Evolutionary conservation across 2,113 vertebrate species (phyloP).

Genomic region (Poeciliopsis occidentalis): DNA sequence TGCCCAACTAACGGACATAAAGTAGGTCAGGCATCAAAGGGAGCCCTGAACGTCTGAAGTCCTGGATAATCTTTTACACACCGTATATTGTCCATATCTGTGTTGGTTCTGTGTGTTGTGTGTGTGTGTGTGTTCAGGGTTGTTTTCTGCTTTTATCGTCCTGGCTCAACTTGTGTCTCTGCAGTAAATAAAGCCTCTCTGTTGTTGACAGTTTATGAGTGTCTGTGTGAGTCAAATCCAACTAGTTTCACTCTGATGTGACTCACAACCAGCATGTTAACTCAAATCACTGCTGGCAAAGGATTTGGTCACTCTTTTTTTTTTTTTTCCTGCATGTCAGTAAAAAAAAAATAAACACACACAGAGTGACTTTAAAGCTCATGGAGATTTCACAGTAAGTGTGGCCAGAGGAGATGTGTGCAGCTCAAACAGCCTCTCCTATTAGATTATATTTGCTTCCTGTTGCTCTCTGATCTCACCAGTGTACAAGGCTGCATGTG

Average conservation of each 20-base stretch:
- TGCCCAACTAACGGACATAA: constrained; percentile 11
- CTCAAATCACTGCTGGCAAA: constrained; percentile 27
- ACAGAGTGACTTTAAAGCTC: constrained; percentile 29
- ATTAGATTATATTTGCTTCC: constrained; percentile 67
- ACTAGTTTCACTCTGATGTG: constrained; percentile 35
- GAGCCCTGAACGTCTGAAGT: neutral
- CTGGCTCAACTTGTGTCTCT: constrained; percentile 24
- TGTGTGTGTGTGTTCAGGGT: neutral
- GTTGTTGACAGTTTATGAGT: constrained; percentile 48
- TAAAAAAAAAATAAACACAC: constrained; percentile 47
- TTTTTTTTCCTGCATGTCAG: constrained; percentile 29
- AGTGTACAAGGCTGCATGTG: constrained; percentile 14
- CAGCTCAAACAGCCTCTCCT: constrained; percentile 38
- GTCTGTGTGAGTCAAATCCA: constrained; percentile 36
- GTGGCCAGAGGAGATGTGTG: constrained; percentile 45
- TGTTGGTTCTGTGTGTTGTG: constrained; percentile 23
- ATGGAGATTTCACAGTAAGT: constrained; percentile 42
- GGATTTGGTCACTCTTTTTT: constrained; percentile 12
- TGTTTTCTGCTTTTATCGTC: constrained; percentile 12
- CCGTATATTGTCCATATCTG: neutral
- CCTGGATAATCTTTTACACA: constrained; percentile 23
- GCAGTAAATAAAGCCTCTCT: constrained; percentile 45
- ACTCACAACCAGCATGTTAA: constrained; percentile 25
- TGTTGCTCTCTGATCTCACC: constrained; percentile 56
- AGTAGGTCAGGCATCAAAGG: constrained; percentile 29